Base-by-base conservation (phyloP, 1,140 invertebrate species). In the Drosophila aff. region DNA sequence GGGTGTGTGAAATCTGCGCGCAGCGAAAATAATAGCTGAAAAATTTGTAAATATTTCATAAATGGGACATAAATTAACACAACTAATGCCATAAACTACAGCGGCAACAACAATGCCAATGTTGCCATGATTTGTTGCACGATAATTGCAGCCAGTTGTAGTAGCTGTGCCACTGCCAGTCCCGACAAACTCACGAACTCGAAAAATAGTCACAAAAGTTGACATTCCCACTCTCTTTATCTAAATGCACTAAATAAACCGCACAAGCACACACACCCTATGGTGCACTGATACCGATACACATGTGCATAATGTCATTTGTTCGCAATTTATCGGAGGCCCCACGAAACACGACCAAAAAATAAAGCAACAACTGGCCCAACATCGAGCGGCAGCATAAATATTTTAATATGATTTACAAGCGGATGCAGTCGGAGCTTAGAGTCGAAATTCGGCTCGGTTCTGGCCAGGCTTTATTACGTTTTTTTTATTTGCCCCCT, bases 351-450 rank as follows among this genome's bases (percentile, higher is more conserved):
- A 40, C 53, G 36, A 57, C 10, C 49, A 77, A 77, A 67, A 61
- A 77, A 68, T 44, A 77, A 23, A 57, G 63, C 57, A 68, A 63
- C 53, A 73, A 38, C 28, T n/a, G 66, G 65, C 18, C 38, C 33
- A 66, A 67, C 21, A 44, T 59, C 44, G 46, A 21, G 71, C 55
- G 59, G 66, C 65, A 79, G 53, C 66, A 79, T 87, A 89, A 87
- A 87, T 87, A 87, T 87, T 87, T 89, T 71, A 90, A 81, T 90
- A 89, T 87, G 81, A 87, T 89, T 87, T 87, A 87, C 84, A 87
- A 90, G 84, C 84, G 84, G 84, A 87, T 83, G 83, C 74, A 69
- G 84, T 74, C 76, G 55, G 63, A 76, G 72, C 71, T 80, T 81
- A 83, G 76, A 65, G 62, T 63, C 80, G 46, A 64, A 66, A 52